Base-by-base conservation (phyloP, 2,888 invertebrate species). In the Dicyrtomina minuta region DNA sequence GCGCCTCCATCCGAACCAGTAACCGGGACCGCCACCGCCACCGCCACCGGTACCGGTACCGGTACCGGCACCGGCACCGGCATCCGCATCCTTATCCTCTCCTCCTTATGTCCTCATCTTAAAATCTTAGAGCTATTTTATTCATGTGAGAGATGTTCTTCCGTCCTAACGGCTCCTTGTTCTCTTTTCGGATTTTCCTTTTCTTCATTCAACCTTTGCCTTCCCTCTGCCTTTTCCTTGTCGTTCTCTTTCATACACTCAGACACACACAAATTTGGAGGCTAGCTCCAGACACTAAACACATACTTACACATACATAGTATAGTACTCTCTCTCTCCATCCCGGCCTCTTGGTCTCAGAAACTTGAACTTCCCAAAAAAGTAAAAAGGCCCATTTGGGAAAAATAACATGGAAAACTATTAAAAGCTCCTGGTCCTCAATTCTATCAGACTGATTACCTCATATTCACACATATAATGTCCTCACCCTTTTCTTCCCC, bases 121-220 rank as follows among this genome's bases (percentile, higher is more conserved):
- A 51, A n/a, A n/a, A n/a, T n/a, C 51, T 51, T 17, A n/a, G n/a
- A 39, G 39, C 39, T 43, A 41, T 60, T 60, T 60, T 60, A 60
- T 60, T 60, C 59, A 60, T 43, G 43, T 43, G 59, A 60, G 44
- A 60, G 22, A 60, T 43, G 10, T 17, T 60, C 22, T 39, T 43
- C 15, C 24, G 22, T 27, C 53, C 5, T 12, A 53, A 22, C 43
- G 10, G 12, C 22, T 22, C 22, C 22, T 60, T 43, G 17, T 22
- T 51, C 51, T 22, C n/a, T n/a, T n/a, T n/a, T n/a, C n/a, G n/a
- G n/a, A 15, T 3, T 46, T 43, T 43, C 43, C 43, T 12, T 46
- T 33, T 8, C 33, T 5, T 33, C 33, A 3, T 33, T 8, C 33
- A 33, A 33, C 33, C 46, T 3, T 33, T 33, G 4, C 33, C 33